Evolutionary conservation across 1,140 invertebrate species (phyloP), one percentile per base, ranked within the genome.

Genomic region (Drosophila ananassae): DNA sequence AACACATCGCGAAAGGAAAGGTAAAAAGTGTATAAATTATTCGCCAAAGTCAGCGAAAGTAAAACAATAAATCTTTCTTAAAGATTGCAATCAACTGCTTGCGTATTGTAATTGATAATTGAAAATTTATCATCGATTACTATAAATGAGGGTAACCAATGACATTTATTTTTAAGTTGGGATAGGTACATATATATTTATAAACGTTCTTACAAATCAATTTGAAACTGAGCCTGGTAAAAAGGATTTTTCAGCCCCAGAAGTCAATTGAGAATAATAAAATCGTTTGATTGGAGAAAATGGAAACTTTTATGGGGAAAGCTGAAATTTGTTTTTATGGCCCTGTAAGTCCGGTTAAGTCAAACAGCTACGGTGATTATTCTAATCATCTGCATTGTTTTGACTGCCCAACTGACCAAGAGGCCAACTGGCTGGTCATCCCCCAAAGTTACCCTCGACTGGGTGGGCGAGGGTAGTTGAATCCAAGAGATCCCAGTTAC

Each of bases 351-450:
- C 58, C 52, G 47, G 52, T 30, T 32, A 67, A 79, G 80, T 63
- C 48, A 64, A 81, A 78, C 71, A 87, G 69, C 83, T 68, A 54
- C 39, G 52, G 75, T 78, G 74, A 89, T 87, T 85, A 87, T 87
- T 85, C 82, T 79, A 78, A 89, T 85, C 83, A 89, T 79, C 87
- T 87, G 78, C 76, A 61, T 74, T 81, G 55, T 57, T 57, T 79
- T 48, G n/a, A 30, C 25, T 34, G 53, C 47, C 44, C 41, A 17
- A 46, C 25, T 34, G 53, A 37, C 44, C 41, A 17, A 32, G 9
- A 12, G 34, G 12, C 34, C 34, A 2, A 8, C 25, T 56, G 32
- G 30, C n/a, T 41, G 56, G 52, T 39, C 71, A 68, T 41, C 46
- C 47, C 22, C 12, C 17, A 37, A 53, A 46, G 37, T 55, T 52